phyloP scores from a whole-genome alignment of 2,113 vertebrate species.

The Callipepla squamata region DNA sequence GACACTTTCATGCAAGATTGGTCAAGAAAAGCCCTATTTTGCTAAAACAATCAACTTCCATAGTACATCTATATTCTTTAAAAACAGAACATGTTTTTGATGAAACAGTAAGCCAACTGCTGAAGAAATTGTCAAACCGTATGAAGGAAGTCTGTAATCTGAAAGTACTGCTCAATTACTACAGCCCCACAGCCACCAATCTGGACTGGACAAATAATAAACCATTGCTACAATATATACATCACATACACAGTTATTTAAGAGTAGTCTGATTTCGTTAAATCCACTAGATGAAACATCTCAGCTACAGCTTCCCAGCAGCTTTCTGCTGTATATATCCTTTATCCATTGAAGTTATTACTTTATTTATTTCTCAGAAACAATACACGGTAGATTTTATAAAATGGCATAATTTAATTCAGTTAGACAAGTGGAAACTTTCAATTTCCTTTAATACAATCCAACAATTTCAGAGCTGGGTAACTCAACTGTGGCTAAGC shows the following conservation, averaged over 20 bases:
- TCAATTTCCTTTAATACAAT: background rate
- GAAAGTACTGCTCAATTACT: slow-evolving; percentile 31
- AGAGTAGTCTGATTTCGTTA: background rate
- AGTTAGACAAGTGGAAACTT: background rate
- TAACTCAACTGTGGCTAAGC: background rate
- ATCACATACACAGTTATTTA: background rate
- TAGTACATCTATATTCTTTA: background rate
- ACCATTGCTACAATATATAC: background rate
- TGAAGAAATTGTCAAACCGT: slow-evolving; percentile 53
- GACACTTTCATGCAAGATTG: background rate
- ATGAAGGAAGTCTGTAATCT: slow-evolving; percentile 63
- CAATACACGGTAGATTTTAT: background rate
- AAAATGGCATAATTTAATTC: background rate
- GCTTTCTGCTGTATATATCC: background rate
- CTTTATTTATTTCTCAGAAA: background rate
- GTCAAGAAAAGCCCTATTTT: background rate
- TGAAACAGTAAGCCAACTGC: background rate
- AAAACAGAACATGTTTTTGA: background rate
- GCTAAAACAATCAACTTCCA: background rate
- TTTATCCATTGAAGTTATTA: background rate
- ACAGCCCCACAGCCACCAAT: background rate
- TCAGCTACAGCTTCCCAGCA: background rate
- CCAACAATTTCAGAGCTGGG: background rate
- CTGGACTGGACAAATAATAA: slow-evolving; percentile 55
- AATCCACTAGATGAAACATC: background rate